A percentile compares a stretch with the other conserved stretches of the same genome.
These are phyloP conservation scores for Drosophila pandora DNA, from an alignment of 1,140 invertebrate species.

Conservation along the genomic window DNA sequence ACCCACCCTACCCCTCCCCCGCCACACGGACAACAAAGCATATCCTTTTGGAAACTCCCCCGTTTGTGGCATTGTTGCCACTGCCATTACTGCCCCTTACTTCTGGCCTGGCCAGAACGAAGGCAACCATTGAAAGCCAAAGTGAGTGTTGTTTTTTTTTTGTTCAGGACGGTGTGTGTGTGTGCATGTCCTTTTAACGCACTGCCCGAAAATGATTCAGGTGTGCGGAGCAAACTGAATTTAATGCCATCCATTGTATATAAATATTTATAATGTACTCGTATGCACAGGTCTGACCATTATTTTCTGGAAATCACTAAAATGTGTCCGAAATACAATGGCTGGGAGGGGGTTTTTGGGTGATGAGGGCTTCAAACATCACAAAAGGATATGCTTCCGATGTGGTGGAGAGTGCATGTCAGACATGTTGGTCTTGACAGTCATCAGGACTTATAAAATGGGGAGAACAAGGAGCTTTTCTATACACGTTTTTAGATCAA, in stretches of 20 bases:
- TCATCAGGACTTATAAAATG: background rate
- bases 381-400: slow-evolving; percentile 1
- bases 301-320: slow-evolving; percentile 14
- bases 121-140: slow-evolving; percentile 36
- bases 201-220: slow-evolving; percentile 30
- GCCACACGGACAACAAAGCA: slow-evolving; percentile 30
- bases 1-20: slow-evolving; percentile 22
- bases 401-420: background rate
- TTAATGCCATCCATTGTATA: slow-evolving; percentile 31
- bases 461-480: background rate
- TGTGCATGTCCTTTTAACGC: slow-evolving; percentile 28
- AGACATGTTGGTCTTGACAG: background rate
- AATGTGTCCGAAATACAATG: slow-evolving; percentile 3
- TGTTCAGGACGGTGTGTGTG: background rate
- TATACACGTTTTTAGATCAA: no score
- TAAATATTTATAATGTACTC: slow-evolving; percentile 39
- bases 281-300: slow-evolving; percentile 6
- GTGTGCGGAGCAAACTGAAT: slow-evolving; percentile 25
- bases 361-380: background rate
- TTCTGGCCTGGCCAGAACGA: slow-evolving; percentile 3
- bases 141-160: slow-evolving; percentile 36
- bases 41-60: slow-evolving; percentile 1
- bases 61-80: slow-evolving; percentile 28
- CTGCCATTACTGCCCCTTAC: slow-evolving; percentile 29
- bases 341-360: background rate